phyloP scores from a whole-genome alignment of 2,113 vertebrate species.

The Heterocephalus glaber region DNA sequence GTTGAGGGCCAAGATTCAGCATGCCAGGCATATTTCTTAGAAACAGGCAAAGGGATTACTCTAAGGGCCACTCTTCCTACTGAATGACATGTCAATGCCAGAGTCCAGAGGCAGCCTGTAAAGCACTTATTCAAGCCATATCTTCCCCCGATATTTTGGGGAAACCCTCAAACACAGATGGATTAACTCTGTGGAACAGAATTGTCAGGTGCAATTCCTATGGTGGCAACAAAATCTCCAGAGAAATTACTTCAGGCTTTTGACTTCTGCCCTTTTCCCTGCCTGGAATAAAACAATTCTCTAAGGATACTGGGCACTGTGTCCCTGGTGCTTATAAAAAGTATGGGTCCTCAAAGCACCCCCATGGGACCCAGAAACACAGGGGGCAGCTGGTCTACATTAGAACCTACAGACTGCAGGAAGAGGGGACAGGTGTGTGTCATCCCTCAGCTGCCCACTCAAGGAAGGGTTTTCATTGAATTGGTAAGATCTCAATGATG shows the following conservation, averaged over 20 bases:
- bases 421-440: not conserved
- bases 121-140: not conserved
- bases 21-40: not conserved
- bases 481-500: not conserved
- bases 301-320: not conserved
- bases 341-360: not conserved
- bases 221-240: slow-evolving; percentile 44
- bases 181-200: slow-evolving; percentile 4
- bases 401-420: not conserved
- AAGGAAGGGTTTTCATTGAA: not conserved
- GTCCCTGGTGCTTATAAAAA: slow-evolving; percentile 39
- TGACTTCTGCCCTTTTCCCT: slow-evolving; percentile 66
- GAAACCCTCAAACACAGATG: not conserved
- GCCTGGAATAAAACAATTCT: slow-evolving; percentile 55
- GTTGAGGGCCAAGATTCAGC: not conserved
- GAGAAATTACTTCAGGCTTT: slow-evolving; percentile 42
- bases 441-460: not conserved
- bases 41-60: not conserved
- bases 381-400: not conserved
- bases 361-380: not conserved
- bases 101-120: not conserved
- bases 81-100: not conserved
- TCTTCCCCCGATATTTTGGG: not conserved
- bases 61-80: not conserved
- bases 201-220: slow-evolving; percentile 43